Conservation (phyloP, 2,797 vertebrate genomes). For the Sebastes trivittatus region DNA sequence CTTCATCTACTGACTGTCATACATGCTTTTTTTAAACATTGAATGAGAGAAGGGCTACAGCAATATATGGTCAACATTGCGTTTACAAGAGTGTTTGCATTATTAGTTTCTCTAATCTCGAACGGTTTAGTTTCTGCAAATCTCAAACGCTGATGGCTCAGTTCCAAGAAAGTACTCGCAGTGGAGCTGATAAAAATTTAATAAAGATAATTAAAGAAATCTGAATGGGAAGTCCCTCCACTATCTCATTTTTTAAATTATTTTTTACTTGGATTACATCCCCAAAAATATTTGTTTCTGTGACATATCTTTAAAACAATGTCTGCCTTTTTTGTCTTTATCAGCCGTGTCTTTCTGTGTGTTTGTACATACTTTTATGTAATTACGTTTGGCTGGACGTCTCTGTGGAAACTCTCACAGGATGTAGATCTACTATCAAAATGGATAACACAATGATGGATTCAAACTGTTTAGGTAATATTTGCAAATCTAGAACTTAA, state of each 20-base stretch:
- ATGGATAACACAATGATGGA: neutral
- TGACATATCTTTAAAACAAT: conserved; percentile 26
- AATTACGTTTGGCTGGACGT: conserved; percentile 11
- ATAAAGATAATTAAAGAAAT: neutral
- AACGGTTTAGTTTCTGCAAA: neutral
- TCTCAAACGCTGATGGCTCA: neutral
- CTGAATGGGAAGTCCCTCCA: neutral
- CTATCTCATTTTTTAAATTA: neutral
- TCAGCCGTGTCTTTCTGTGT: conserved; percentile 53
- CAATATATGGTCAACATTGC: neutral
- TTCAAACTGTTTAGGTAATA: neutral
- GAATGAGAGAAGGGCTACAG: conserved; percentile 29
- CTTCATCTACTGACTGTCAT: conserved; percentile 9
- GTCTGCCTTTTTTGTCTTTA: conserved; percentile 59
- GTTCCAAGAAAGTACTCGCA: conserved; percentile 7
- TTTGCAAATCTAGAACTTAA: neutral
- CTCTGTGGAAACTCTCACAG: neutral
- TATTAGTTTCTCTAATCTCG: neutral
- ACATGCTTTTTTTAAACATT: conserved; percentile 3
- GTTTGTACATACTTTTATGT: conserved; percentile 34
- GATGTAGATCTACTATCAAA: neutral
- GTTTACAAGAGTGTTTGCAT: neutral
- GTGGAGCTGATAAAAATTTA: neutral
- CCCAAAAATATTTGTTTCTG: conserved; percentile 29
- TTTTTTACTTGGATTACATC: conserved; percentile 8